Evolutionary conservation across 2,888 invertebrate genomes (phyloP), one percentile per base, ranked within the genome.

Genomic region (Lasius platythorax): DNA sequence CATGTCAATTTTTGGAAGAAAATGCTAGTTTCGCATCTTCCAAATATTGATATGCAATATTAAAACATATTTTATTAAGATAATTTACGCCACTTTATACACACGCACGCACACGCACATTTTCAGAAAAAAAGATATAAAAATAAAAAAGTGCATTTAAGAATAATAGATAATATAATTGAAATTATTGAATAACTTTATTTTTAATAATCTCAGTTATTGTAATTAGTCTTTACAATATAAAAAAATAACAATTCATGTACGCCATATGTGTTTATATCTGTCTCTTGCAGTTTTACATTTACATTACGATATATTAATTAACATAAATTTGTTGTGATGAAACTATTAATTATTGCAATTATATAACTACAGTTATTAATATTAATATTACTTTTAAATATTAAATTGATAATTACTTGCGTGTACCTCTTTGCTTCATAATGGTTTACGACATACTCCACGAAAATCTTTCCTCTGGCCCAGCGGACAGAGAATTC

Each of bases 371-470:
- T 50, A 50, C n/a, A 9, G 15, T 46, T 23, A 23, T 23, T 23
- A 23, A 23, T 23, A 23, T 23, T 23, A 23, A 23, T 23, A 23
- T 23, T 23, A 23, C 0, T 23, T n/a, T 46, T n/a, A 46, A 63
- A 50, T 76, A n/a, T 66, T 53, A 66, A 53, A 50, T 30, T 56
- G 53, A 76, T 40, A 67, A 67, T 76, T 53, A 67, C 40, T 6
- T 67, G 9, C 6, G 6, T 9, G 12, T 76, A 12, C 28, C 3
- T 5, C n/a, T n/a, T n/a, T 18, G 50, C 6, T 18, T 74, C 46
- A 23, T 23, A 64, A 4, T 5, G 1, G 33, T 23, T 2, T 64
- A 1, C 33, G 23, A 37, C 64, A 75, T n/a, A 8, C 2, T 46
- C 74, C 61, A 2, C 30, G 28, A 43, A 15, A 15, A 50, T 63